Evolutionary conservation across 2,113 vertebrate species (phyloP).

Genomic region (Lamprotornis superbus): DNA sequence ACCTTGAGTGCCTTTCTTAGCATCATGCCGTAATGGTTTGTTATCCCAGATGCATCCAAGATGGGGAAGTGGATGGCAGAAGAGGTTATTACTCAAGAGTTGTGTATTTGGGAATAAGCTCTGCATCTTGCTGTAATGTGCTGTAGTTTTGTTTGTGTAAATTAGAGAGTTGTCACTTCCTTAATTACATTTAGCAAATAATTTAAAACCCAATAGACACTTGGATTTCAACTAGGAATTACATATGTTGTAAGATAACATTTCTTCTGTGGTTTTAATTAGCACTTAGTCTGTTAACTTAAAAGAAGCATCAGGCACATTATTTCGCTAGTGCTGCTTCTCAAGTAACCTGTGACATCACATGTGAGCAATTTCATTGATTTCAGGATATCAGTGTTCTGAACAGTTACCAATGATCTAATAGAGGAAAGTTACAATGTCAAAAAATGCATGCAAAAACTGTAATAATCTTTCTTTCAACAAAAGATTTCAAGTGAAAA

Average conservation of each 20-base stretch:
- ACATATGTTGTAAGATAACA: neutral
- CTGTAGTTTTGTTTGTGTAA: neutral
- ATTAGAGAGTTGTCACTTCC: neutral
- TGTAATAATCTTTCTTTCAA: neutral
- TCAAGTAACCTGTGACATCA: neutral
- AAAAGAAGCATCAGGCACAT: neutral
- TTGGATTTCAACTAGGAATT: neutral
- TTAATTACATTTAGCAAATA: neutral
- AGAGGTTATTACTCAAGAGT: neutral
- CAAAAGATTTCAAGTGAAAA: constrained; percentile 40
- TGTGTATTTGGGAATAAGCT: neutral
- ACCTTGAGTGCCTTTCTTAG: neutral
- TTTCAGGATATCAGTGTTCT: neutral
- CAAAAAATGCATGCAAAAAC: neutral
- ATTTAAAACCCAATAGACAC: neutral
- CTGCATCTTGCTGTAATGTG: neutral
- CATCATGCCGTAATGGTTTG: neutral
- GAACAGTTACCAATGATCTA: neutral
- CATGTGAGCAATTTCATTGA: neutral
- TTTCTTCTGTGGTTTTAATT: neutral
- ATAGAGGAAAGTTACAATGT: neutral
- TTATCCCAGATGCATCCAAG: neutral
- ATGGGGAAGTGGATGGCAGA: neutral
- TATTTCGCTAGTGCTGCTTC: neutral
- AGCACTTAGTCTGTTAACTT: neutral